These are phyloP conservation scores for Drosophila ogumai DNA, from an alignment of 1,140 invertebrate species.

Conservation along the genomic window DNA sequence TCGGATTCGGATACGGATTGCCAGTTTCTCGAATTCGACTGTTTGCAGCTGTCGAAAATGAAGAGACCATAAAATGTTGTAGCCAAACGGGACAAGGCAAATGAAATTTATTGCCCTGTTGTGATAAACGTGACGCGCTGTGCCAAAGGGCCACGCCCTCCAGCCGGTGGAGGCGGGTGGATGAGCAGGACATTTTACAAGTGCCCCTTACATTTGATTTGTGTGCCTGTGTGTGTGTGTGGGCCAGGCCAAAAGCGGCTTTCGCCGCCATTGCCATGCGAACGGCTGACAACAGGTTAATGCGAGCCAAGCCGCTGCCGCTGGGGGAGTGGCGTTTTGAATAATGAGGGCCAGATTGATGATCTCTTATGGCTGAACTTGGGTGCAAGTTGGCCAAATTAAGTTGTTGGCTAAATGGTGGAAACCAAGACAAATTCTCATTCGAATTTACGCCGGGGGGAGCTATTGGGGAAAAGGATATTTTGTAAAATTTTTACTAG, in stretches of 20 bases:
- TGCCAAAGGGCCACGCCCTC: slow-evolving; percentile 53
- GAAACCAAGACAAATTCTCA: background rate
- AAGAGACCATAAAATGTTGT: slow-evolving; percentile 71
- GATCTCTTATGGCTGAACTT: slow-evolving; percentile 47
- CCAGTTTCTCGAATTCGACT: slow-evolving; percentile 17
- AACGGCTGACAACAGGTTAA: slow-evolving; percentile 74
- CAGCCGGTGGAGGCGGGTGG: background rate
- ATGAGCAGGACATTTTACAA: slow-evolving; percentile 54
- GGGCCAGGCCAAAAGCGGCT: slow-evolving; percentile 1
- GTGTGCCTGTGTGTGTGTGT: slow-evolving; percentile 25
- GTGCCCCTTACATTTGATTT: slow-evolving; percentile 68
- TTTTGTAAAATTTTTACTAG: too few species aligned
- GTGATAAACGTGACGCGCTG: slow-evolving; percentile 77
- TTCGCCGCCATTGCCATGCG: background rate
- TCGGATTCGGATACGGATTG: background rate
- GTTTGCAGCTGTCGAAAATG: slow-evolving; percentile 62
- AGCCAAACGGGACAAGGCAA: slow-evolving; percentile 46
- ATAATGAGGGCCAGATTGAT: slow-evolving; percentile 53
- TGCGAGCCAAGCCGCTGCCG: slow-evolving; percentile 29
- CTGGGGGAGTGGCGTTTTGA: slow-evolving; percentile 47
- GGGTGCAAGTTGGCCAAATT: slow-evolving; percentile 39
- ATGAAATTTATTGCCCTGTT: slow-evolving; percentile 80
- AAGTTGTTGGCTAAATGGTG: slow-evolving; percentile 25
- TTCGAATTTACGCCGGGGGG: background rate
- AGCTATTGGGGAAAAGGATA: background rate